Evolutionary conservation across 2,888 invertebrate genomes (phyloP).

Genomic region (Galerucella pusilla): DNA sequence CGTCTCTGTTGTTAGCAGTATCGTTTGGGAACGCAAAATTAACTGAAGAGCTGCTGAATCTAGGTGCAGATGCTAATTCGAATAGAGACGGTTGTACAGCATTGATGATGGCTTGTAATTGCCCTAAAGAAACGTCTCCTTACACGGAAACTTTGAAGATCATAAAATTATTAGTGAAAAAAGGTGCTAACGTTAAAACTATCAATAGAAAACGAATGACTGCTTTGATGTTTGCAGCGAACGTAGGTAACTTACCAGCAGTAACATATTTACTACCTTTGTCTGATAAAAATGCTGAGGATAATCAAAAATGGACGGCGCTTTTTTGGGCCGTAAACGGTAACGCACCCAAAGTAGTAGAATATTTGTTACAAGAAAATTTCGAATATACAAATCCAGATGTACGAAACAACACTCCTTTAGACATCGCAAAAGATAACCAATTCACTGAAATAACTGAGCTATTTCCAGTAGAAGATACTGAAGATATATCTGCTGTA

Average conservation of each 20-base stretch:
- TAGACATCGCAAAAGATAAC: constrained; percentile 69
- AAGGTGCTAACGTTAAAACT: constrained; percentile 68
- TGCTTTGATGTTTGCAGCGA: constrained; percentile 73
- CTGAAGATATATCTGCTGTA: constrained; percentile 48
- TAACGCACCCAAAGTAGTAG: constrained; percentile 68
- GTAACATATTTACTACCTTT: constrained; percentile 69
- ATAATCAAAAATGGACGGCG: constrained; percentile 73
- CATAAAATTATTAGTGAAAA: constrained; percentile 66
- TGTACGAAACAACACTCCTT: constrained; percentile 65
- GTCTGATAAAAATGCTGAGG: constrained; percentile 69
- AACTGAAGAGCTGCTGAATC: constrained; percentile 67
- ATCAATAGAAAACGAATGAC: constrained; percentile 72
- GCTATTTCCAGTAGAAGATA: constrained; percentile 64
- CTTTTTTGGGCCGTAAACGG: constrained; percentile 73
- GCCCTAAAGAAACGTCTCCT: constrained; percentile 64
- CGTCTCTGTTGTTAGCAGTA: constrained; percentile 71
- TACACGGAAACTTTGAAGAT: constrained; percentile 64
- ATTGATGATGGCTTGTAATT: constrained; percentile 73
- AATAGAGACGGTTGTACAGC: constrained; percentile 70
- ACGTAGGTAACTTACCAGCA: constrained; percentile 65
- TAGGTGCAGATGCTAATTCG: constrained; percentile 71
- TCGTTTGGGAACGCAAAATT: constrained; percentile 69
- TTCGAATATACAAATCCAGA: constrained; percentile 68
- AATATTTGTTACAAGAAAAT: constrained; percentile 68
- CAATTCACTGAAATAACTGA: constrained; percentile 66